phyloP scores from a whole-genome alignment of 2,113 vertebrate genomes.

The Stercorarius parasiticus region DNA sequence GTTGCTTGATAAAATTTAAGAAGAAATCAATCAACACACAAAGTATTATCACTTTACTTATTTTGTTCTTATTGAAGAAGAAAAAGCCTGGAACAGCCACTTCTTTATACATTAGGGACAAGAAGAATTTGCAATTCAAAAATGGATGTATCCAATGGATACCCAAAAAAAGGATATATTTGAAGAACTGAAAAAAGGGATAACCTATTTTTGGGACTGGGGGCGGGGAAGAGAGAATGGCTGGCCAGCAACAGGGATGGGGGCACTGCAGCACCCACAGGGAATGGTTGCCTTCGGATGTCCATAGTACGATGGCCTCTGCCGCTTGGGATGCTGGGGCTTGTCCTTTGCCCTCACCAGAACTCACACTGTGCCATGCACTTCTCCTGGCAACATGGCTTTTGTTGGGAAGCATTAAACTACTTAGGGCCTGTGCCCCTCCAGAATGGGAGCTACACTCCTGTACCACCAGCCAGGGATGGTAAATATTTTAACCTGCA shows the following conservation, averaged over 20 bases:
- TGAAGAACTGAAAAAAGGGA: background rate
- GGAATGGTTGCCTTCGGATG: background rate
- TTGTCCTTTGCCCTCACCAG: background rate
- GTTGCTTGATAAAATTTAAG: background rate
- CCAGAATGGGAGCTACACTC: background rate
- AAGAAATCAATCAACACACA: background rate
- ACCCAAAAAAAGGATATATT: background rate
- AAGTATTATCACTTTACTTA: background rate
- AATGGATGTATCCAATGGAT: background rate
- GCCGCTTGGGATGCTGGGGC: rapidly evolving
- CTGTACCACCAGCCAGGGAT: rapidly evolving
- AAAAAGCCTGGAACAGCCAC: rapidly evolving
- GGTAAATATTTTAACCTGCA: background rate
- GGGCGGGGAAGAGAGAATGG: background rate
- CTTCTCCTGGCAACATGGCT: rapidly evolving
- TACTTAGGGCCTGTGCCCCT: background rate
- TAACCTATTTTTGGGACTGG: background rate
- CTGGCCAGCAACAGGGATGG: rapidly evolving
- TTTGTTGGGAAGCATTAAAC: background rate
- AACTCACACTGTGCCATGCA: background rate
- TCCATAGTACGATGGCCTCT: rapidly evolving
- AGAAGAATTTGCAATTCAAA: background rate
- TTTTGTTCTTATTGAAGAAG: background rate
- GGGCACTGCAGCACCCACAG: rapidly evolving
- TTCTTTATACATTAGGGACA: background rate